phyloP scores from a whole-genome alignment of 1,140 invertebrate species.

The Procambarus virginalis region DNA sequence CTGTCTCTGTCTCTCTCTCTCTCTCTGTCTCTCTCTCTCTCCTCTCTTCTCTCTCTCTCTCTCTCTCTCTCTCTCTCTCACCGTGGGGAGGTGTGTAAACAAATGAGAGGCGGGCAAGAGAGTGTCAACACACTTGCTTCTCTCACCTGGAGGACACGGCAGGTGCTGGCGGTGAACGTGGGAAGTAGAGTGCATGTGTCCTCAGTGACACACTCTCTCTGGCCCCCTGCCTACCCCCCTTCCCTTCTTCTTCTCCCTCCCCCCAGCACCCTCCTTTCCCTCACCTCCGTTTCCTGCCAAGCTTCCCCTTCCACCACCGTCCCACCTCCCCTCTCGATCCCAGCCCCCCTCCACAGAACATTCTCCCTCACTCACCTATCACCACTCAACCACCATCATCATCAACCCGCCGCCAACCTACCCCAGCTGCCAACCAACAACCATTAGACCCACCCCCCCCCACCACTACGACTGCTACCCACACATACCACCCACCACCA shows the following conservation, averaged over 20 bases:
- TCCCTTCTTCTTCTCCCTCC: background rate
- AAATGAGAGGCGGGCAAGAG: no score
- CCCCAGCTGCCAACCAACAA: background rate
- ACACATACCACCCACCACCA: no score
- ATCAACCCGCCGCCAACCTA: background rate
- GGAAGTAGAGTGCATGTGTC: no score
- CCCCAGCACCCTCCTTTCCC: background rate
- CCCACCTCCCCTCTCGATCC: background rate
- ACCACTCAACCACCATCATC: background rate
- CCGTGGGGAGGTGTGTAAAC: no score
- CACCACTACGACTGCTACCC: background rate
- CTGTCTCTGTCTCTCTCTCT: background rate
- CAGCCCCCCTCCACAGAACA: no score
- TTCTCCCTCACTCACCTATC: background rate
- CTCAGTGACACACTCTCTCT: background rate
- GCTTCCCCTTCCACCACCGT: background rate
- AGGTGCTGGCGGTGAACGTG: no score
- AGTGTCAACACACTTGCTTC: no score
- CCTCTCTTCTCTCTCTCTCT: background rate
- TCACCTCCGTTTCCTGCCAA: background rate
- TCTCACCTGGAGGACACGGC: no score
- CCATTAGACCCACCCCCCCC: background rate
- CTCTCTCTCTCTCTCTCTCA: background rate
- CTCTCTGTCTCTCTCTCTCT: background rate
- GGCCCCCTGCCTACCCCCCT: background rate